Conservation (phyloP, 1,140 invertebrate species). For the Drosophila asahinai region DNA sequence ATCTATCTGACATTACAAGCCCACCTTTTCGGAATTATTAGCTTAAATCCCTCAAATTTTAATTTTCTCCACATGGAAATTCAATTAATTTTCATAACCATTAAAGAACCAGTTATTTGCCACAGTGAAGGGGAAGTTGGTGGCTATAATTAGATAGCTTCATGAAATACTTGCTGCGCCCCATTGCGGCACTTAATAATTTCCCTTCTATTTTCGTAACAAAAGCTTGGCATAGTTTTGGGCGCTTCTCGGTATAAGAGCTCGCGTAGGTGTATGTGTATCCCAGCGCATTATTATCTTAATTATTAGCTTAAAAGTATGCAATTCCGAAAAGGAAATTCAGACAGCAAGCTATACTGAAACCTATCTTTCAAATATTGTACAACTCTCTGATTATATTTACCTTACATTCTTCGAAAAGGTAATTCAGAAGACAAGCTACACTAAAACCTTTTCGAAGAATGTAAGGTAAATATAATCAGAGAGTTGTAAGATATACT, state of each 20-base stretch:
- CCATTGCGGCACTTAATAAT: conserved; percentile 40
- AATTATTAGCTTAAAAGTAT: background rate
- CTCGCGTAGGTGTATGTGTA: background rate
- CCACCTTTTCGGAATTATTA: too few species aligned
- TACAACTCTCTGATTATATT: background rate
- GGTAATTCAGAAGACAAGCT: too few species aligned
- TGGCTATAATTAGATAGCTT: conserved; percentile 3
- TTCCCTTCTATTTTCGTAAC: background rate
- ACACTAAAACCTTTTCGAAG: background rate
- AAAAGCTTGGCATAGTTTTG: conserved; percentile 58
- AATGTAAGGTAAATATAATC: background rate
- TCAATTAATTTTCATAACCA: background rate
- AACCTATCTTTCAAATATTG: too few species aligned
- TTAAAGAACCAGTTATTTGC: background rate
- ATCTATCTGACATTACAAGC: too few species aligned
- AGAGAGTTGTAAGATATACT: too few species aligned
- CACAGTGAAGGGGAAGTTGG: background rate
- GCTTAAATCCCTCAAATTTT: too few species aligned
- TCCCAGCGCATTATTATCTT: background rate
- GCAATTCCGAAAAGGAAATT: background rate
- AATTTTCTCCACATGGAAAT: background rate
- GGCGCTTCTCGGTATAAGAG: conserved; percentile 35
- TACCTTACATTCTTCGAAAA: background rate
- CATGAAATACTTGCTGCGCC: conserved; percentile 20
- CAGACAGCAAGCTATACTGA: background rate